A percentile compares a stretch with the other conserved stretches of the same genome.
These are phyloP conservation scores for Epirrhoe alternata DNA, from an alignment of 2,888 invertebrate genomes.

Conservation along the genomic window DNA sequence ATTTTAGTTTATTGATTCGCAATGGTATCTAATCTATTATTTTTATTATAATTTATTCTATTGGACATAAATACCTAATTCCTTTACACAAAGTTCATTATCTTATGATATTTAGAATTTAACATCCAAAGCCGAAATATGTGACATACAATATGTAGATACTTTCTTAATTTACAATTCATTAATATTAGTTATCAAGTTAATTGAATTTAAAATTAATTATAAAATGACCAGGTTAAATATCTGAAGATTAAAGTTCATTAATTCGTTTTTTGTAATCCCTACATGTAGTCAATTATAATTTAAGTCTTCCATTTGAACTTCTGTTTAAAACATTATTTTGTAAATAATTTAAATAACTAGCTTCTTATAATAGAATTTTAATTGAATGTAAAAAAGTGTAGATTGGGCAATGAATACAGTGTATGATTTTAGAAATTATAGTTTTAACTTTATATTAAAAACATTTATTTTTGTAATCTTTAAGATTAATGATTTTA, in stretches of 20 bases:
- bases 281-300: slow-evolving; percentile 66
- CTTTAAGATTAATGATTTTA: slow-evolving; percentile 68
- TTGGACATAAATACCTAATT: background rate
- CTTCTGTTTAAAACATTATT: slow-evolving; percentile 33
- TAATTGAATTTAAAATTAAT: background rate
- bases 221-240: background rate
- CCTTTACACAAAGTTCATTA: background rate
- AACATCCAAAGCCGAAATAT: background rate
- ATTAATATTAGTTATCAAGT: background rate
- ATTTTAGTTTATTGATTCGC: slow-evolving; percentile 27
- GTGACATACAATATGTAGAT: background rate
- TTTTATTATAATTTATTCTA: slow-evolving; percentile 17
- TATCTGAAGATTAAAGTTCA: background rate
- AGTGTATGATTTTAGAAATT: slow-evolving; percentile 56
- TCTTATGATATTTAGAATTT: background rate
- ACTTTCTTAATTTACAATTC: background rate
- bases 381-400: slow-evolving; percentile 36
- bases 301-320: slow-evolving; percentile 64
- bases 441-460: slow-evolving; percentile 48
- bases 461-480: slow-evolving; percentile 79
- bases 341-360: slow-evolving; percentile 67
- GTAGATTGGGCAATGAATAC: slow-evolving; percentile 52
- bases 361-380: slow-evolving; percentile 43
- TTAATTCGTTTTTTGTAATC: slow-evolving; percentile 36
- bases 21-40: slow-evolving; percentile 30